Base-by-base conservation (phyloP, 92 coral and sea anemone genomes). In the Porites divaricata region DNA sequence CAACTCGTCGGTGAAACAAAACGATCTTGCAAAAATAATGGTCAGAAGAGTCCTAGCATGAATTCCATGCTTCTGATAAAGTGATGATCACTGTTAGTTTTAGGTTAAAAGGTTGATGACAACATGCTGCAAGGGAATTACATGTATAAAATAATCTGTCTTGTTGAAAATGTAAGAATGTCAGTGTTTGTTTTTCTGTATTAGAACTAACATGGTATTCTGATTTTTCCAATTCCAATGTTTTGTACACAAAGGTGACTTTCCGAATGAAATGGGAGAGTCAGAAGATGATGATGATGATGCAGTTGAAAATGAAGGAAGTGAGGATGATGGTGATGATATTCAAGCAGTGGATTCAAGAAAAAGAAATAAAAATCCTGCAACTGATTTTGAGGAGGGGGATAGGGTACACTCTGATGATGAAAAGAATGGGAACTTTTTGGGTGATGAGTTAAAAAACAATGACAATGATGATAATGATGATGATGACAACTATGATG, bases 401-500 rank as follows among this genome's bases (percentile, higher is more conserved):
- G 65, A 16, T 12, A 69, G 63, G 7, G 74, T 2, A 9, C 20
- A 63, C 64, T 56, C 24, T 56, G 80, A 81, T 22, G 78, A 75
- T 6, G 35, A 67, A 51, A 78, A 76, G 10, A 86, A 73, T 26
- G 57, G 14, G 12, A 48, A 14, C 8, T 78, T 64, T 24, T 48
- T 67, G 59, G 79, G 17, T 15, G 88, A 75, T 25, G 79, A 81
- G 67, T 12, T 52, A 19, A 68, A 28, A 4, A 28, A 1, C 35
- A 28, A 28, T 28, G 35, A 81, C 61, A 5, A 61, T 1, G 63
- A 7, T 15, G 66, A 35, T 13, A 65, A 9, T 76, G 79, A 77
- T 53, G 59, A 76, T 85, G 75, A 35, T 56, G 21, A 4, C 58
- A 72, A 83, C 14, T 75, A 79, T 5, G 57, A 81, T 58, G 79